Percentiles rank a stretch among this genome's conserved stretches.
These are phyloP conservation scores for Montipora sp. DNA, from an alignment of 64 coral and sea anemone genomes.

Conservation along the genomic window DNA sequence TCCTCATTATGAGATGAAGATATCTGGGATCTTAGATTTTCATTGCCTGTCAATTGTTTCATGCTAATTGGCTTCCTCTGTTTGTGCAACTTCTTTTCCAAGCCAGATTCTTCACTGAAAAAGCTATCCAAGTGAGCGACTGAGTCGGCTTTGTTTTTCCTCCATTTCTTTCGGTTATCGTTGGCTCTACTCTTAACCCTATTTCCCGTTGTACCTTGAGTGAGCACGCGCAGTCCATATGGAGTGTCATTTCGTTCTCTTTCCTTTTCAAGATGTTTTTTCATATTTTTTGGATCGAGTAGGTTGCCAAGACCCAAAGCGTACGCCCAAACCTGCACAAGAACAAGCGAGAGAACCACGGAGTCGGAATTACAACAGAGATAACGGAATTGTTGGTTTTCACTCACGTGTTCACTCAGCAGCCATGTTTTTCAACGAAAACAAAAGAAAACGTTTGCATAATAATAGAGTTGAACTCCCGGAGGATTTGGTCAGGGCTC, in stretches of 20 bases:
- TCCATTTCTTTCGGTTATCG: slow-evolving; percentile 9
- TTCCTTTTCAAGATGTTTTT: slow-evolving; percentile 72
- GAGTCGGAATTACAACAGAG: too few species aligned
- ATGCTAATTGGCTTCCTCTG: not conserved
- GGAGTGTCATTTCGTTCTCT: slow-evolving; percentile 78
- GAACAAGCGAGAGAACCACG: too few species aligned
- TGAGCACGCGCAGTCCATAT: slow-evolving; percentile 80
- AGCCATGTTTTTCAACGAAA: too few species aligned
- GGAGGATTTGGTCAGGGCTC: too few species aligned
- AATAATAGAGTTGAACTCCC: too few species aligned
- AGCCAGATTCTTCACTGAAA: slow-evolving; percentile 21
- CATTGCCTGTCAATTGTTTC: not conserved
- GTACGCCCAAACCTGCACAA: slow-evolving; percentile 85
- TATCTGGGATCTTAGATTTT: not conserved
- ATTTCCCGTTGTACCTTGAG: slow-evolving; percentile 7
- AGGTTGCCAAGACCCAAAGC: slow-evolving; percentile 82
- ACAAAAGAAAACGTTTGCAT: too few species aligned
- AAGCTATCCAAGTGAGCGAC: slow-evolving; percentile 59
- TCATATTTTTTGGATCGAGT: slow-evolving; percentile 75
- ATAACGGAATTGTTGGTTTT: too few species aligned
- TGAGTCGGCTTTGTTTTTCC: slow-evolving; percentile 32
- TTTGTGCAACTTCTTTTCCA: not conserved
- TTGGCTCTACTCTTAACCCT: not conserved
- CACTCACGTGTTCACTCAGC: too few species aligned
- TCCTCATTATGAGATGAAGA: too few species aligned